Percentiles rank a stretch among this genome's conserved stretches.
Conservation (phyloP, 2,888 invertebrate species). For the Oxystoma pomonae region DNA sequence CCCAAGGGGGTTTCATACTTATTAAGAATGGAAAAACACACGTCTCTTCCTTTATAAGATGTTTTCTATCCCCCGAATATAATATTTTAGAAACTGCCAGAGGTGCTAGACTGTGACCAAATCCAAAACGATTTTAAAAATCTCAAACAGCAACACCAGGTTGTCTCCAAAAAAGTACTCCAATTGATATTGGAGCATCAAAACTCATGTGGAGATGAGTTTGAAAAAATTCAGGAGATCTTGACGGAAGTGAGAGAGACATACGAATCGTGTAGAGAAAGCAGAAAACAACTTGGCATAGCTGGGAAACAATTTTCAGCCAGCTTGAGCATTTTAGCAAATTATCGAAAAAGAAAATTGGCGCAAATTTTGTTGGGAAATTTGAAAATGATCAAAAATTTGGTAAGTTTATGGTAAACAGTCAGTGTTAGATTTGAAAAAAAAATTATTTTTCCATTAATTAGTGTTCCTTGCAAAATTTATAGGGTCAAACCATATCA, state of each 20-base stretch:
- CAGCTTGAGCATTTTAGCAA: constrained; percentile 85
- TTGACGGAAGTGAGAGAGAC: constrained; percentile 67
- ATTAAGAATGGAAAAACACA: too few species aligned
- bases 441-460: too few species aligned
- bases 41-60: too few species aligned
- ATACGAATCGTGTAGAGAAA: constrained; percentile 65
- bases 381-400: constrained; percentile 72
- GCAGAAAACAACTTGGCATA: constrained; percentile 66
- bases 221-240: constrained; percentile 69
- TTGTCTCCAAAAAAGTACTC: constrained; percentile 90
- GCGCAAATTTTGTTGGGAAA: constrained; percentile 76
- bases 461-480: too few species aligned
- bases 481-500: too few species aligned
- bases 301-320: constrained; percentile 82
- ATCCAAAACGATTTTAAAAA: constrained; percentile 72
- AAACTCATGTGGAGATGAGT: constrained; percentile 79
- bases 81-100: constrained; percentile 57
- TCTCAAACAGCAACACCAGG: constrained; percentile 75
- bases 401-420: too few species aligned
- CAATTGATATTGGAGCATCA: constrained; percentile 91
- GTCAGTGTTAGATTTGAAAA: too few species aligned
- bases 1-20: too few species aligned
- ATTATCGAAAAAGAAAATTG: constrained; percentile 84
- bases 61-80: background rate
- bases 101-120: constrained; percentile 60